Base-by-base conservation (phyloP, 2,113 vertebrate species). In the Gopherus flavomarginatus region DNA sequence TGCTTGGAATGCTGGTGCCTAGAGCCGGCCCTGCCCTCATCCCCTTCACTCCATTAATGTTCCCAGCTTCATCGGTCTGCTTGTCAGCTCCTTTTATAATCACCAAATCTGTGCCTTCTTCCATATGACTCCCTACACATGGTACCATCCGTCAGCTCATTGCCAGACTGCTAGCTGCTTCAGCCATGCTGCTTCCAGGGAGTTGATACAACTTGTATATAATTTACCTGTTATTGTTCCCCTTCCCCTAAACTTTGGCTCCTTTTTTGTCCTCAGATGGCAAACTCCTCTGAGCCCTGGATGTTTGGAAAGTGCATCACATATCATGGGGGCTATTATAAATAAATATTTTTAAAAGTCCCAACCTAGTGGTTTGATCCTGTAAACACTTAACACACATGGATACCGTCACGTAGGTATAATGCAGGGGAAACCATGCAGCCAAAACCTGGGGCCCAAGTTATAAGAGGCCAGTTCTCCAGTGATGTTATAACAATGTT, bases 341-440 rank as follows among this genome's bases (percentile, higher is more conserved):
- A 96, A 93, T 10, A 89, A 90, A 92, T 62, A 7, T 93, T 89
- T 92, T 81, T 82, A 2, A 31, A 86, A 82, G 59, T 84, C 89
- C 59, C 4, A 8, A 38, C 42, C 9, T 0, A 14, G 89, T n/a
- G 59, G 54, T 95, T 83, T 11, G 77, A 86, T 88, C 78, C 80
- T 87, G 54, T 26, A 92, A 93, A 79, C 87, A 79, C 85, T 93
- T 90, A 47, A 47, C 17, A 49, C 83, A 56, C 19, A 35, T 14
- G 17, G 49, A 8, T 80, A 42, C 35, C 35, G 21, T n/a, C 65
- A 19, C 2, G 11, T 82, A 44, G 13, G 21, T 87, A 93, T 59
- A 5, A 65, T 65, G 81, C 27, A 38, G n/a, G 29, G 49, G 92
- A 87, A 92, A 54, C 16, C 75, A 90, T 6, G 27, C 57, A 69